phyloP scores from a whole-genome alignment of 2,888 invertebrate species.

The Oligia strigilis region DNA sequence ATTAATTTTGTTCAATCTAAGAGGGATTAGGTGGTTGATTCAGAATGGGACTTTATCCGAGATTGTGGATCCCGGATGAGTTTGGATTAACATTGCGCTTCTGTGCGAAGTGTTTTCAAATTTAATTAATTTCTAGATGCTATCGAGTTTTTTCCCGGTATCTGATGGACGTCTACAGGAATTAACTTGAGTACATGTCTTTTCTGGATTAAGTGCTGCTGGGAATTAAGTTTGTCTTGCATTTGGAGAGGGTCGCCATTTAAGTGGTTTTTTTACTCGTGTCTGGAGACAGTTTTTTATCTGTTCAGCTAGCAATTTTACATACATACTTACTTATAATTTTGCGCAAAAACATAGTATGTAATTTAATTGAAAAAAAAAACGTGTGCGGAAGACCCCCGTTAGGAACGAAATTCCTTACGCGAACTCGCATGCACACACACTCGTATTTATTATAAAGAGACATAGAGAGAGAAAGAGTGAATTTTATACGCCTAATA shows the following conservation, averaged over 20 bases:
- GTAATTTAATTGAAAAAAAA: no score
- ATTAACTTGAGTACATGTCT: conserved; percentile 36
- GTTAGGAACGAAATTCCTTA: no score
- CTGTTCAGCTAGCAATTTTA: background rate
- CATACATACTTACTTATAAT: background rate
- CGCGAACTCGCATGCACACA: no score
- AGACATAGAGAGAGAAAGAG: no score
- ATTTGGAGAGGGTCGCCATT: conserved; percentile 10
- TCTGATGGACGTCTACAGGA: conserved; percentile 44
- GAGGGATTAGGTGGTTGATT: conserved; percentile 74
- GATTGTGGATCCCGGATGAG: conserved; percentile 57
- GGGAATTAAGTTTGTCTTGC: conserved; percentile 20
- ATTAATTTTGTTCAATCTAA: conserved; percentile 81
- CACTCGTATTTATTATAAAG: no score
- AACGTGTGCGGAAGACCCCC: no score
- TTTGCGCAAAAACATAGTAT: background rate
- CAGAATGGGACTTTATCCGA: conserved; percentile 59
- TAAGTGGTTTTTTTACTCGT: background rate
- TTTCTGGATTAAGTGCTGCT: conserved; percentile 29
- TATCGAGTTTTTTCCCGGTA: conserved; percentile 59
- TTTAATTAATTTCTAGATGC: conserved; percentile 70
- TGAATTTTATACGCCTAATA: no score
- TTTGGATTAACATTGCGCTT: conserved; percentile 57
- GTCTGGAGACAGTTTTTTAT: background rate
- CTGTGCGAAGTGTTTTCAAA: conserved; percentile 66